These are phyloP conservation scores for Plecturocebus donacophilus DNA, from an alignment of 2,113 vertebrate genomes.

Conservation along the genomic window DNA sequence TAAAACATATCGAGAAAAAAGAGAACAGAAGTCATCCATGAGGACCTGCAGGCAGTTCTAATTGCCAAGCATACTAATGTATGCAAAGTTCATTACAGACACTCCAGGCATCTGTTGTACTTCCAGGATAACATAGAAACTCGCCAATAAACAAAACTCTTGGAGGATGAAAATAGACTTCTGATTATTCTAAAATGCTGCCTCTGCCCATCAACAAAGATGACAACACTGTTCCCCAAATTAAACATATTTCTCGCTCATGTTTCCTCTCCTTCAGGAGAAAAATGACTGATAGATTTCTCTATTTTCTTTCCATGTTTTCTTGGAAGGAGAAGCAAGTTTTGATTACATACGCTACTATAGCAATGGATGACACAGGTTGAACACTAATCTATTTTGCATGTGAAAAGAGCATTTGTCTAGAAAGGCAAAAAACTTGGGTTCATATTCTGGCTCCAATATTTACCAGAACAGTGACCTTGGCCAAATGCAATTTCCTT, in stretches of 20 bases:
- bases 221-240: not conserved
- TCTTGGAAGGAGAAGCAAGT: not conserved
- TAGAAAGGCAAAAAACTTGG: not conserved
- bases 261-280: not conserved
- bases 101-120: constrained; percentile 19
- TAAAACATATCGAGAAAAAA: not conserved
- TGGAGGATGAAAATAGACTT: not conserved
- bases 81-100: constrained; percentile 9
- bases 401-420: not conserved
- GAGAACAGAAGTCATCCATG: not conserved
- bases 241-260: not conserved
- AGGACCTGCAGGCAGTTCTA: not conserved
- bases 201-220: constrained; percentile 34
- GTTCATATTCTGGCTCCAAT: not conserved
- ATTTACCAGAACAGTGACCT: not conserved
- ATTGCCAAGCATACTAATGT: not conserved
- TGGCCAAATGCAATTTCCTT: not conserved
- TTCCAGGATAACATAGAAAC: constrained; percentile 20
- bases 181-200: constrained; percentile 43
- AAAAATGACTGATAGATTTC: not conserved
- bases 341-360: not conserved
- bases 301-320: not conserved
- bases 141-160: constrained; percentile 30
- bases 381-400: not conserved
- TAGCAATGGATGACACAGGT: not conserved